Evolutionary conservation across 2,888 invertebrate genomes (phyloP).

Genomic region (Timema cristinae): DNA sequence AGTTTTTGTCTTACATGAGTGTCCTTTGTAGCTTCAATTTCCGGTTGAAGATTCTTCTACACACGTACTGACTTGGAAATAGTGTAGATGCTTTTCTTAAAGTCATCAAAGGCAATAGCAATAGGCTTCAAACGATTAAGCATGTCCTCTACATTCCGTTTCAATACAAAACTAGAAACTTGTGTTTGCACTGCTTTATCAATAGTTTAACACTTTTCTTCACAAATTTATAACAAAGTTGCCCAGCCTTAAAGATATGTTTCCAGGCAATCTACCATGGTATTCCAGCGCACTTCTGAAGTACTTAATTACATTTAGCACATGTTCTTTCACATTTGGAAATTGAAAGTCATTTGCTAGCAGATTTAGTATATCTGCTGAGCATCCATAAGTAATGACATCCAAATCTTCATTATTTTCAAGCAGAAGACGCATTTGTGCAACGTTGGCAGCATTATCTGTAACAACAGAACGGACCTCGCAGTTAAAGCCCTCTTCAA

Average conservation of each 20-base stretch:
- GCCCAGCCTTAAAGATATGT: neutral
- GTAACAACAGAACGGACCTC: neutral
- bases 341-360: constrained; percentile 1
- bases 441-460: neutral
- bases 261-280: neutral
- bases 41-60: too few species aligned
- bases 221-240: neutral
- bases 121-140: constrained; percentile 4
- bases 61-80: too few species aligned
- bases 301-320: neutral
- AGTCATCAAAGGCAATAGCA: neutral
- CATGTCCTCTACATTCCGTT: too few species aligned
- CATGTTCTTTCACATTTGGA: constrained; percentile 1
- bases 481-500: neutral
- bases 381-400: neutral
- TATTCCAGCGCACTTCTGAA: constrained; percentile 3
- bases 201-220: too few species aligned
- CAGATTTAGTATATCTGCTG: neutral
- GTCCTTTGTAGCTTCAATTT: too few species aligned
- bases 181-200: too few species aligned
- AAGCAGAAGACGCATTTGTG: neutral
- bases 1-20: too few species aligned
- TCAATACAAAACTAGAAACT: too few species aligned
- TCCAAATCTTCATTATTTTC: neutral
- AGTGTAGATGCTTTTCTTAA: too few species aligned